phyloP scores from a whole-genome alignment of 2,797 vertebrate species.

The Glyptemys insculpta region DNA sequence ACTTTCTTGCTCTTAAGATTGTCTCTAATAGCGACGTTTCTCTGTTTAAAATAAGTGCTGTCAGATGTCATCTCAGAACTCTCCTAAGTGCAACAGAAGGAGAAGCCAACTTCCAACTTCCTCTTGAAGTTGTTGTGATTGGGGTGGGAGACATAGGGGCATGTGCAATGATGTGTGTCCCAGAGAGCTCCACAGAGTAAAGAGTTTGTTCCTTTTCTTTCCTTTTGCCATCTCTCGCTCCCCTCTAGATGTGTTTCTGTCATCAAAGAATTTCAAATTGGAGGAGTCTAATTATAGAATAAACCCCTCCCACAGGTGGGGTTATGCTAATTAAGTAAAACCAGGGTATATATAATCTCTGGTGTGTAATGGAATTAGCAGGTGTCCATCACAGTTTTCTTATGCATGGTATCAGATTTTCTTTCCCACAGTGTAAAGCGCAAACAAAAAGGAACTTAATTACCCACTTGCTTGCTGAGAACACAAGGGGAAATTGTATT shows the following conservation, averaged over 20 bases:
- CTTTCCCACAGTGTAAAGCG: background rate
- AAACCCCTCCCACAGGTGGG: background rate
- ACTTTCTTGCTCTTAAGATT: background rate
- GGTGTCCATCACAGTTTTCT: background rate
- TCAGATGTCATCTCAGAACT: background rate
- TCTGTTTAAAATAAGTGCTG: background rate
- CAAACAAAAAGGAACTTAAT: background rate
- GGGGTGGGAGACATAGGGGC: background rate
- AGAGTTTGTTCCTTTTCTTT: background rate
- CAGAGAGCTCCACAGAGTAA: rapidly evolving
- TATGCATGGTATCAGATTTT: rapidly evolving
- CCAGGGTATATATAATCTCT: background rate
- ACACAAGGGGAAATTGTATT: background rate
- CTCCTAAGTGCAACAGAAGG: background rate
- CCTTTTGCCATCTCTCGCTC: background rate
- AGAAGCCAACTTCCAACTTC: background rate
- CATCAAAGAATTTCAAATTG: background rate
- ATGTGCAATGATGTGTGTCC: background rate
- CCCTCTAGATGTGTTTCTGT: background rate
- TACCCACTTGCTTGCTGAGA: background rate
- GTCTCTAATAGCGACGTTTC: background rate
- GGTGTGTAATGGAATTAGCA: background rate
- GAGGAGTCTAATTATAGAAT: background rate
- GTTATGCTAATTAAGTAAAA: background rate
- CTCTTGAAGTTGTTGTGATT: background rate